Conservation (phyloP, 2,797 vertebrate genomes). For the Emydoidea blandingii region DNA sequence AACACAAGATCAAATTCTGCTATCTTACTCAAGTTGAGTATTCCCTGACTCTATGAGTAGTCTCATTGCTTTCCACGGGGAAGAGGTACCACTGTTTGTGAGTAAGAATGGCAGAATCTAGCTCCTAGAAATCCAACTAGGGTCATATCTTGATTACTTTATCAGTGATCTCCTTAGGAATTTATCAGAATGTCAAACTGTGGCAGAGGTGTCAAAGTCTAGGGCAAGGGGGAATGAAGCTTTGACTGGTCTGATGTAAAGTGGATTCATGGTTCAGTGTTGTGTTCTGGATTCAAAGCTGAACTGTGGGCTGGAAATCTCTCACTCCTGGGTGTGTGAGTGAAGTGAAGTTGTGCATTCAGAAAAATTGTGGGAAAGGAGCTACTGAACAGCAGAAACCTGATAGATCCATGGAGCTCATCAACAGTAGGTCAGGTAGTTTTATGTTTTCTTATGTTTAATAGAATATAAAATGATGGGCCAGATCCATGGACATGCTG, state of each 20-base stretch:
- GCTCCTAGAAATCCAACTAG: slow-evolving; percentile 24
- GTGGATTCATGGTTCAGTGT: no score
- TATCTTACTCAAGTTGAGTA: not conserved
- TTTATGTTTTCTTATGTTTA: accelerated
- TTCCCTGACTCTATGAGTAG: not conserved
- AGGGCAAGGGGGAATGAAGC: not conserved
- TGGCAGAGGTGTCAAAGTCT: slow-evolving; percentile 16
- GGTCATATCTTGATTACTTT: not conserved
- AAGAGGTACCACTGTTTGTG: slow-evolving; percentile 19
- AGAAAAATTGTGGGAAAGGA: not conserved
- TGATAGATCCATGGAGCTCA: no score
- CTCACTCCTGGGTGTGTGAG: no score
- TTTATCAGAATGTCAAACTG: not conserved
- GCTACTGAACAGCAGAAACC: not conserved
- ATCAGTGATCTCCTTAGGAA: slow-evolving; percentile 24
- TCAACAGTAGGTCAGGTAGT: accelerated
- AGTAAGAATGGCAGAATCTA: slow-evolving; percentile 53
- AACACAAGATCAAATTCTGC: not conserved
- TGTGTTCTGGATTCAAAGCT: no score
- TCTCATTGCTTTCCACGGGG: accelerated
- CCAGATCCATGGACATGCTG: not conserved
- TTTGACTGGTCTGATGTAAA: accelerated
- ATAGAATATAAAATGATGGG: accelerated
- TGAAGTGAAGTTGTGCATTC: no score
- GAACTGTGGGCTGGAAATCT: no score